phyloP scores from a whole-genome alignment of 2,113 vertebrate genomes.

The Sciurus niger region DNA sequence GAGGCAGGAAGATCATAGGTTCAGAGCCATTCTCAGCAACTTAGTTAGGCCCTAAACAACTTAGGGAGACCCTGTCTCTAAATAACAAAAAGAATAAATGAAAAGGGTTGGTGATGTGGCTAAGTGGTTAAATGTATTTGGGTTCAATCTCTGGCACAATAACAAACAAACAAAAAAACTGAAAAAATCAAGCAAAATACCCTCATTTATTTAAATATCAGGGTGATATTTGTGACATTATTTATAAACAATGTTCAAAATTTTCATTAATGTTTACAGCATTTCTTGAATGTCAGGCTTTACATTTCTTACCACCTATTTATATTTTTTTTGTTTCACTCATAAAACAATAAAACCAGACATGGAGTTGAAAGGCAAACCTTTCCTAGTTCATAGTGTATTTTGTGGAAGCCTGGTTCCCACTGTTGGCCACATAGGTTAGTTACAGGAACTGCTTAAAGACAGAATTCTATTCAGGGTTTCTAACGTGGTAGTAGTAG shows the following conservation, averaged over 20 bases:
- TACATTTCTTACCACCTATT: not conserved
- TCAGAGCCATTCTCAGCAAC: too few species aligned
- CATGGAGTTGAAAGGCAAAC: not conserved
- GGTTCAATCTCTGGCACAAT: too few species aligned
- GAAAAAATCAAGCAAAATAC: not conserved
- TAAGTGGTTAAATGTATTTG: too few species aligned
- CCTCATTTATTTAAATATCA: conserved; percentile 9
- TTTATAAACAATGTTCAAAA: not conserved
- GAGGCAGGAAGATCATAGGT: too few species aligned
- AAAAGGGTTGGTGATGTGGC: too few species aligned
- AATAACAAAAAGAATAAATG: too few species aligned
- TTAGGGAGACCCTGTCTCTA: too few species aligned
- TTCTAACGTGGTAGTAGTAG: not conserved
- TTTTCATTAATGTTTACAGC: not conserved
- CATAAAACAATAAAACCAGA: not conserved
- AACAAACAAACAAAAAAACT: too few species aligned
- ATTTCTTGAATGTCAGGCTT: not conserved
- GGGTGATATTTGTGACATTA: not conserved
- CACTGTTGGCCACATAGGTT: not conserved
- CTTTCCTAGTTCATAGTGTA: not conserved
- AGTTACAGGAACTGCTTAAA: not conserved
- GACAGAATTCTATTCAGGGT: not conserved
- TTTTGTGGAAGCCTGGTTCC: not conserved
- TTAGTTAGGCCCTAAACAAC: too few species aligned
- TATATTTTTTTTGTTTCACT: not conserved